phyloP scores from a whole-genome alignment of 2,888 invertebrate species.

The Teinopalpus imperialis region DNA sequence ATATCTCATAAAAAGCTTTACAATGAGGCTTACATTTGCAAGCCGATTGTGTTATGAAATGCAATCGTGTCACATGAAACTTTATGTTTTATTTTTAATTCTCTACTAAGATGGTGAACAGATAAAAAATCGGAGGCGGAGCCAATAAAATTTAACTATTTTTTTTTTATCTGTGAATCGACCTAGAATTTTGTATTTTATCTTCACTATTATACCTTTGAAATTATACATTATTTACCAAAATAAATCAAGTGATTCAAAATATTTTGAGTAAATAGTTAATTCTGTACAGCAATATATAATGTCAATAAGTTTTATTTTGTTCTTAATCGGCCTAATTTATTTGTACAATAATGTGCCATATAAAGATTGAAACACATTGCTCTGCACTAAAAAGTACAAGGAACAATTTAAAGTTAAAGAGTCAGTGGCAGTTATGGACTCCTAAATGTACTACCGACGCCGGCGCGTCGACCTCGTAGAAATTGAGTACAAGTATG shows the following conservation, averaged over 20 bases:
- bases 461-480: constrained; percentile 15
- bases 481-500: constrained; percentile 9
- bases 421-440: constrained; percentile 8
- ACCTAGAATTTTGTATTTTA: too few relatives aligned
- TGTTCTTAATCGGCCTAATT: not conserved
- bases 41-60: constrained; percentile 12
- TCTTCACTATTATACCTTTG: too few relatives aligned
- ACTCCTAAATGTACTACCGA: constrained; percentile 16
- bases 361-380: constrained; percentile 1
- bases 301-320: too few relatives aligned
- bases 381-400: constrained; percentile 2
- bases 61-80: not conserved
- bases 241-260: too few relatives aligned
- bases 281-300: too few relatives aligned
- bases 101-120: not conserved
- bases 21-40: constrained; percentile 15
- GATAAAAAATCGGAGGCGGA: too few relatives aligned
- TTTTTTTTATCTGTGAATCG: too few relatives aligned
- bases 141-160: too few relatives aligned
- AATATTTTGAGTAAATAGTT: too few relatives aligned
- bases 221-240: too few relatives aligned
- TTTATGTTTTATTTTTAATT: not conserved
- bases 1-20: constrained; percentile 13
- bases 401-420: constrained; percentile 6
- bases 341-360: not conserved